Percentiles rank a stretch among this genome's conserved stretches.
These are phyloP conservation scores for Pongo abelii DNA, from an alignment of 2,113 vertebrate species.

Conservation along the genomic window DNA sequence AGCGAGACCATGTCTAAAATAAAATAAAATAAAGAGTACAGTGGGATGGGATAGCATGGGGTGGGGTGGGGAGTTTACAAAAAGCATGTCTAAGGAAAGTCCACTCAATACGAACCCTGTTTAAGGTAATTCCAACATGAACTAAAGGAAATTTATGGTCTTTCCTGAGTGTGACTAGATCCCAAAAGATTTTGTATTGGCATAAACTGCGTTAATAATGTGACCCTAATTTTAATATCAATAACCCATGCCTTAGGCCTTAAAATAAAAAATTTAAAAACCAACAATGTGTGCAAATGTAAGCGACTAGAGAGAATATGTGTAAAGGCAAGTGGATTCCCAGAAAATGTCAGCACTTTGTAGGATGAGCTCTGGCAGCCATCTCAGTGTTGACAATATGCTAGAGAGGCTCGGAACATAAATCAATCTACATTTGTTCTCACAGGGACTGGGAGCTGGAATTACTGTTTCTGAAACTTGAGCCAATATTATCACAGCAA, in stretches of 20 bases:
- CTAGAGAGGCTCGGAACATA: constrained; percentile 66
- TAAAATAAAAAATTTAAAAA: constrained; percentile 56
- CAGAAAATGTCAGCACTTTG: constrained; percentile 78
- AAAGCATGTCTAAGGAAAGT: background rate
- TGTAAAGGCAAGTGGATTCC: constrained; percentile 69
- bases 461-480: constrained; percentile 71
- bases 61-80: background rate
- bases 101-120: background rate
- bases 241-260: constrained; percentile 12
- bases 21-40: too few species aligned
- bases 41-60: background rate
- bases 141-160: background rate
- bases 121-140: background rate
- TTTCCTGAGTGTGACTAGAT: background rate
- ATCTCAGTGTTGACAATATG: constrained; percentile 71
- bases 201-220: constrained; percentile 48
- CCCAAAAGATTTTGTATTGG: background rate
- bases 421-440: constrained; percentile 76
- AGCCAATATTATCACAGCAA: constrained; percentile 70
- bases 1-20: too few species aligned
- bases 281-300: constrained; percentile 61
- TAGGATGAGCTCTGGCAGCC: constrained; percentile 69
- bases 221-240: constrained; percentile 54
- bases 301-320: constrained; percentile 48
- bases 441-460: constrained; percentile 60